Evolutionary conservation across 1,140 invertebrate genomes (phyloP).

Genomic region (Drosophila rhopaloa): DNA sequence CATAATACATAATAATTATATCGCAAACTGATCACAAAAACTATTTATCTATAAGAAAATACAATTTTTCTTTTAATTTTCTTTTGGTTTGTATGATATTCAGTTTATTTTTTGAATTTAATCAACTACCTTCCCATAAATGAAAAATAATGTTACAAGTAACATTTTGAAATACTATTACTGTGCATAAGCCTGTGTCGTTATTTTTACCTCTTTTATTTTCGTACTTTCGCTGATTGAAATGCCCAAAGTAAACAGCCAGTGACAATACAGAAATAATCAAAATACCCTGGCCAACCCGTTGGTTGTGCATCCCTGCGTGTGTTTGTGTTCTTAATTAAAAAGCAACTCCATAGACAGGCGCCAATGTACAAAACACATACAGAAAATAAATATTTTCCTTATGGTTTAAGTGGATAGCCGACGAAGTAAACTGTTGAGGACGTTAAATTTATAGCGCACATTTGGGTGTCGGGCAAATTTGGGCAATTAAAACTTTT

Average conservation of each 20-base stretch:
- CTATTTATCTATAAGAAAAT: no score
- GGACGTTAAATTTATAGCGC: slow-evolving; percentile 23
- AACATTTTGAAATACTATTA: background rate
- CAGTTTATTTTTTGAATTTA: no score
- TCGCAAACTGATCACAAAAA: no score
- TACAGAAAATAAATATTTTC: slow-evolving; percentile 29
- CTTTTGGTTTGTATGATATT: no score
- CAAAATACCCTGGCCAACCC: slow-evolving; percentile 38
- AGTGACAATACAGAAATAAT: slow-evolving; percentile 69
- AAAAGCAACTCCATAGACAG: slow-evolving; percentile 46
- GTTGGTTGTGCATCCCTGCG: background rate
- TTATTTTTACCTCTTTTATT: slow-evolving; percentile 3
- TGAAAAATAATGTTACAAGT: no score
- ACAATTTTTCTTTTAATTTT: no score
- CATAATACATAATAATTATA: no score
- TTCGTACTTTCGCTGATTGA: slow-evolving; percentile 29
- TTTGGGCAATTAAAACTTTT: slow-evolving; percentile 50
- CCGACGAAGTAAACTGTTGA: background rate
- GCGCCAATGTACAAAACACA: slow-evolving; percentile 9
- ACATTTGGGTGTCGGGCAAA: slow-evolving; percentile 25
- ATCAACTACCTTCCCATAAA: no score
- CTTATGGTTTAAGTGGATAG: slow-evolving; percentile 37
- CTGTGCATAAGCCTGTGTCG: background rate
- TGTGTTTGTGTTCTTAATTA: slow-evolving; percentile 70
- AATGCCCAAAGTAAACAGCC: slow-evolving; percentile 38